A percentile compares a stretch with the other conserved stretches of the same genome.
These are phyloP conservation scores for Cricetomys ansorgei DNA, from an alignment of 2,113 vertebrate genomes.

Conservation along the genomic window DNA sequence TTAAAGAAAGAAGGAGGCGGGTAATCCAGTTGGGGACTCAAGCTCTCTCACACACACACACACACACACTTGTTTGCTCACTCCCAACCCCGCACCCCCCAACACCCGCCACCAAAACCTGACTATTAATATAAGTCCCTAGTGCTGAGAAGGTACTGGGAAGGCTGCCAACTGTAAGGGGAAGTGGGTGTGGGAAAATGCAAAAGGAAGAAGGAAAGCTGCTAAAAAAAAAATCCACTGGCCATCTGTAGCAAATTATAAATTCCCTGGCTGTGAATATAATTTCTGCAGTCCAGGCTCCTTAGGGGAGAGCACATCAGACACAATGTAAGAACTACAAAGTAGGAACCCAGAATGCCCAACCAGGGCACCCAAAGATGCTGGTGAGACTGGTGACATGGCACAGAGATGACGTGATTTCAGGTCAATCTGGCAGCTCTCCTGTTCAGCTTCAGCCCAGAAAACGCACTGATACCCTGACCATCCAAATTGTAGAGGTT, in stretches of 20 bases:
- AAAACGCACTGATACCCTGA: not conserved
- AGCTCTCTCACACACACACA: not conserved
- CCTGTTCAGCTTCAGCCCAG: not conserved
- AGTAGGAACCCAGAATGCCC: not conserved
- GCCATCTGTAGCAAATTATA: slow-evolving; percentile 86
- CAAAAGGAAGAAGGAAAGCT: slow-evolving; percentile 85
- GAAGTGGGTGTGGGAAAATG: slow-evolving; percentile 87
- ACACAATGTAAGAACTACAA: not conserved
- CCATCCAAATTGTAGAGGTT: slow-evolving; percentile 16
- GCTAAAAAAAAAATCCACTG: slow-evolving; percentile 73
- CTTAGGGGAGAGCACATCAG: slow-evolving; percentile 54
- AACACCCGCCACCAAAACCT: slow-evolving; percentile 76
- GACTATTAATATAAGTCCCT: slow-evolving; percentile 82
- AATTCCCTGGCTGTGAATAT: slow-evolving; percentile 75
- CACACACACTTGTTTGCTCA: too few relatives aligned
- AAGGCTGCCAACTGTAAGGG: slow-evolving; percentile 86
- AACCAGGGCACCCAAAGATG: not conserved
- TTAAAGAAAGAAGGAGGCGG: slow-evolving; percentile 59
- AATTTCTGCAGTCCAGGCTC: slow-evolving; percentile 77
- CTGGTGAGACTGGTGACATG: not conserved
- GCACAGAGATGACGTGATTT: not conserved
- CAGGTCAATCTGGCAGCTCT: not conserved
- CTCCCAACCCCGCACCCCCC: not conserved
- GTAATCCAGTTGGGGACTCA: slow-evolving; percentile 67
- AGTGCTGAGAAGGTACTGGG: slow-evolving; percentile 85